Evolutionary conservation across 2,797 vertebrate genomes (phyloP).

Genomic region (Falco concolor): DNA sequence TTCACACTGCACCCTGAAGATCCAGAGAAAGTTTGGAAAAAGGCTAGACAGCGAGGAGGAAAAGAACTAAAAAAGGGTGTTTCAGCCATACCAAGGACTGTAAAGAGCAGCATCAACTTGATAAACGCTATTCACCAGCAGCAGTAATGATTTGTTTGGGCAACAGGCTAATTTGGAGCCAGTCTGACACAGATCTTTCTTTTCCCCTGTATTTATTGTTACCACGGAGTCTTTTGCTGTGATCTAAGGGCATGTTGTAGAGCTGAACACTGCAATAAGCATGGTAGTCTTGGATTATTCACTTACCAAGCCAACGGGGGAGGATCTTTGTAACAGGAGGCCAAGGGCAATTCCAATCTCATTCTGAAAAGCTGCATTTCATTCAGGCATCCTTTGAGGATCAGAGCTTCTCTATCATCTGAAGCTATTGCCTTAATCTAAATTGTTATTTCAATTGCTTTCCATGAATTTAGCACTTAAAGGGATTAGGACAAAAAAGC

Average conservation of each 20-base stretch:
- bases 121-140: neutral
- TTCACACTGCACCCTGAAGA: neutral
- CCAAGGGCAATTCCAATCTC: neutral
- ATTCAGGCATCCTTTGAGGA: conserved; percentile 32
- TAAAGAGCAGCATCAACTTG: neutral
- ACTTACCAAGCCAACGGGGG: neutral
- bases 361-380: neutral
- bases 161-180: neutral
- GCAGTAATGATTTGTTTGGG: neutral
- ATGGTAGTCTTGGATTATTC: neutral
- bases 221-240: neutral
- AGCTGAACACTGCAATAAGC: neutral
- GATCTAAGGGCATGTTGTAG: neutral
- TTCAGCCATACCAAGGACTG: neutral
- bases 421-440: neutral
- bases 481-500: neutral
- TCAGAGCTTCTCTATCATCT: neutral
- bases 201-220: neutral
- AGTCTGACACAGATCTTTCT: neutral
- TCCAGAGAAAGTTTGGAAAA: neutral
- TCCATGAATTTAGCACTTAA: conserved; percentile 34
- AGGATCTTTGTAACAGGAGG: neutral
- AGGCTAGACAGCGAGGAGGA: neutral
- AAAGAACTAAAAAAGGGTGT: neutral
- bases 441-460: conserved; percentile 21